phyloP scores from a whole-genome alignment of 1,140 invertebrate genomes.

The Oryctes rhinoceros region DNA sequence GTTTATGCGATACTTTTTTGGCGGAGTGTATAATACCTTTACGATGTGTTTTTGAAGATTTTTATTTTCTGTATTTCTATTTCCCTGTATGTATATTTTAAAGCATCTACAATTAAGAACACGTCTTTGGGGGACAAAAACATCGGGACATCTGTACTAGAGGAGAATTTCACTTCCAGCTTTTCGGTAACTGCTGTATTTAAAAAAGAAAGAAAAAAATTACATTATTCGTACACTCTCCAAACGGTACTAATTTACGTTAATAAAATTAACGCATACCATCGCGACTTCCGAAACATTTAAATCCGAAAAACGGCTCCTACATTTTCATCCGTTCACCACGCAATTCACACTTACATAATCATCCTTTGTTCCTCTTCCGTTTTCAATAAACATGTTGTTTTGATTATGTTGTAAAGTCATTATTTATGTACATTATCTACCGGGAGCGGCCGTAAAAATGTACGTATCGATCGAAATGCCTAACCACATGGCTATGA shows the following conservation, averaged over 20 bases:
- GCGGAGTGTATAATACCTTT: too few relatives aligned
- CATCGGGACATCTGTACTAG: too few relatives aligned
- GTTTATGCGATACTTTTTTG: too few relatives aligned
- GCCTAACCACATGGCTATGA: neutral
- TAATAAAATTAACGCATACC: conserved; percentile 5
- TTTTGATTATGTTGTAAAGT: neutral
- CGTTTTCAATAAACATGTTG: conserved; percentile 22
- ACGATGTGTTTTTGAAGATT: too few relatives aligned
- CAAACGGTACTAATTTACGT: neutral
- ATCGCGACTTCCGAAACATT: neutral
- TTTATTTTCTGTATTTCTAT: too few relatives aligned
- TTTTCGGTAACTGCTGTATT: too few relatives aligned
- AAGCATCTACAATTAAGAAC: too few relatives aligned
- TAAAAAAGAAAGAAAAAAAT: too few relatives aligned
- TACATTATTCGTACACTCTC: too few relatives aligned
- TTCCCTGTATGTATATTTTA: too few relatives aligned
- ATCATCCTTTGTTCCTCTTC: neutral
- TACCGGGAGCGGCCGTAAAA: neutral
- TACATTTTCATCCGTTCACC: neutral
- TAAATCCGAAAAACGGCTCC: neutral
- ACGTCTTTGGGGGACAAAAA: too few relatives aligned
- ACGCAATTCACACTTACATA: neutral
- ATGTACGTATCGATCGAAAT: neutral
- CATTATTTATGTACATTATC: neutral
- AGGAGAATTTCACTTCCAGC: too few relatives aligned